Conservation (phyloP, 2,888 invertebrate species). For the Tachystola acroxantha region DNA sequence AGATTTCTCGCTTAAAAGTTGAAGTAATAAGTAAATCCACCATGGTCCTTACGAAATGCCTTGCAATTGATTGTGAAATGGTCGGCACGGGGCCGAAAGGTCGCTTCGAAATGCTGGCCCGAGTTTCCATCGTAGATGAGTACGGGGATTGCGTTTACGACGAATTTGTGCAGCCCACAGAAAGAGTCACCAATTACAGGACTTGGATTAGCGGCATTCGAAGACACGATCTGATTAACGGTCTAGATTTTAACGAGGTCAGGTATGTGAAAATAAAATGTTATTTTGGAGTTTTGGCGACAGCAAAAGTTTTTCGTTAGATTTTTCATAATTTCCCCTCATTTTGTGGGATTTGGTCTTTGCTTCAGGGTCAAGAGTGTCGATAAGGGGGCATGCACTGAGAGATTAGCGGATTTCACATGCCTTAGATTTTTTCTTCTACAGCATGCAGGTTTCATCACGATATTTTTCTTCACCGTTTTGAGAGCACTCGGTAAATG, state of each 20-base stretch:
- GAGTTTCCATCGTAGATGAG: not conserved
- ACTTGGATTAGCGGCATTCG: conserved; percentile 87
- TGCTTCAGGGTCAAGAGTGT: no score
- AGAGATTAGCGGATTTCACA: no score
- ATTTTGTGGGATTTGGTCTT: no score
- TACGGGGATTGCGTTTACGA: not conserved
- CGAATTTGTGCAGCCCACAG: not conserved
- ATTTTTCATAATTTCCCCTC: no score
- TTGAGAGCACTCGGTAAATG: no score
- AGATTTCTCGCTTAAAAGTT: no score
- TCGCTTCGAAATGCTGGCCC: not conserved
- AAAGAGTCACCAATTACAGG: conserved; percentile 78
- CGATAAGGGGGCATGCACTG: no score
- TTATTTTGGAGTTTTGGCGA: conserved; percentile 24
- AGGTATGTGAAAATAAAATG: conserved; percentile 78
- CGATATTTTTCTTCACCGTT: no score
- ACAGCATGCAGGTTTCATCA: no score
- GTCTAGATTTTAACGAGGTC: not conserved
- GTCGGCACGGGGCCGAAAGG: not conserved
- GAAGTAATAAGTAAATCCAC: no score
- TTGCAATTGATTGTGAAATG: not conserved
- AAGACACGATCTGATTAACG: conserved; percentile 69
- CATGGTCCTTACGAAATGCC: not conserved
- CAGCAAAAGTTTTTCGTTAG: no score
- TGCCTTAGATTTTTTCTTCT: no score